These are phyloP conservation scores for Megaceryle alcyon DNA, from an alignment of 2,797 vertebrate species.

Conservation along the genomic window DNA sequence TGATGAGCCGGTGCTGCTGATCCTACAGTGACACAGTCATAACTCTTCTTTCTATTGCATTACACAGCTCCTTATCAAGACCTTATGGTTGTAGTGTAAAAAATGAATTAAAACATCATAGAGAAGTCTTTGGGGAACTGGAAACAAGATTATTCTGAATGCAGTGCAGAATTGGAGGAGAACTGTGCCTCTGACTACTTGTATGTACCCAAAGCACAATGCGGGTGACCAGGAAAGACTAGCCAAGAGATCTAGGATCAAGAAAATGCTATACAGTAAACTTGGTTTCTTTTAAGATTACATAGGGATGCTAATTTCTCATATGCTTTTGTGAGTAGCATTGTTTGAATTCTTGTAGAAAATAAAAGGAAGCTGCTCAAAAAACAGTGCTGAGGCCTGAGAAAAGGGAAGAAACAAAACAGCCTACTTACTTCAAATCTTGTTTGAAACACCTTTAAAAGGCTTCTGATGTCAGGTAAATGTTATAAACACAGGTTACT, in stretches of 20 bases:
- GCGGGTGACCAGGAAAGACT: background rate
- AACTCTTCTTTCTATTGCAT: background rate
- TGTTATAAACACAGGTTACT: background rate
- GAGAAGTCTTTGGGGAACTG: background rate
- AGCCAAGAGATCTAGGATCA: background rate
- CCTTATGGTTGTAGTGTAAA: background rate
- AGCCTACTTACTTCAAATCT: background rate
- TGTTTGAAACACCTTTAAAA: background rate
- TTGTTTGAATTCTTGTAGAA: background rate
- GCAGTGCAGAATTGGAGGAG: background rate
- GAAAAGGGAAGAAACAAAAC: background rate
- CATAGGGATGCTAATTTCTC: background rate
- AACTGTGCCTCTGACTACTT: background rate
- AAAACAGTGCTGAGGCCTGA: background rate
- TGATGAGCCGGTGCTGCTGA: background rate
- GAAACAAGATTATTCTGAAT: background rate
- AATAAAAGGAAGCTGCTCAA: background rate
- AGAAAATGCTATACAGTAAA: background rate
- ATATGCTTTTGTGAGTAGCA: background rate
- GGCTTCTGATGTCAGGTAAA: background rate
- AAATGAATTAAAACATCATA: constrained; percentile 15
- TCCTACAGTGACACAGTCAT: background rate
- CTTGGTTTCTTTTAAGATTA: background rate
- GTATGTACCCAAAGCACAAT: background rate
- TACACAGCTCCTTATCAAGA: background rate